A percentile compares a stretch with the other conserved stretches of the same genome.
These are phyloP conservation scores for Emmelina monodactyla DNA, from an alignment of 2,888 invertebrate genomes.

Conservation along the genomic window DNA sequence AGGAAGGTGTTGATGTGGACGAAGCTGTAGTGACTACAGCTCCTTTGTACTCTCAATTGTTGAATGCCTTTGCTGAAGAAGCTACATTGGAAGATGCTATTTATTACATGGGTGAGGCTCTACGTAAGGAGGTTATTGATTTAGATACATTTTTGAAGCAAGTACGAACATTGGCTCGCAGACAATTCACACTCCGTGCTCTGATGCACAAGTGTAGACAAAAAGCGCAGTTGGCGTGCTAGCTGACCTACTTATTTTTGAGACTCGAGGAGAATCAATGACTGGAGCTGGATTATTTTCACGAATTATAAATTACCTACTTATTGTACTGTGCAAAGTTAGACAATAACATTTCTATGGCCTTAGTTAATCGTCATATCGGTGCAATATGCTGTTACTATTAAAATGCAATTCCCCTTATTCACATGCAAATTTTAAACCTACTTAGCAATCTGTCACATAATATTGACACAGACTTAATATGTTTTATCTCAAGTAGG, in stretches of 20 bases:
- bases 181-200: slow-evolving; percentile 95
- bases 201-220: slow-evolving; percentile 97
- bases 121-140: slow-evolving; percentile 91
- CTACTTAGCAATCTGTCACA: no score
- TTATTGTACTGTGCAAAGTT: no score
- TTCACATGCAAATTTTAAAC: no score
- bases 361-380: no score
- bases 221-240: slow-evolving; percentile 86
- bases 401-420: no score
- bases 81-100: slow-evolving; percentile 98
- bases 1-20: slow-evolving; percentile 89
- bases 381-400: no score
- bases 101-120: slow-evolving; percentile 95
- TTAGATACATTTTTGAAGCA: slow-evolving; percentile 96
- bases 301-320: no score
- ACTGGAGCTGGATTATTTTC: background rate
- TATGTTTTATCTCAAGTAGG: no score
- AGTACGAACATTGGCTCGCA: slow-evolving; percentile 91
- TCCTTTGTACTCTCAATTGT: slow-evolving; percentile 93
- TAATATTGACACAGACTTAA: no score
- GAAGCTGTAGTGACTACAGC: slow-evolving; percentile 97
- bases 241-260: slow-evolving; percentile 19
- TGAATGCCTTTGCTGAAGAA: slow-evolving; percentile 96
- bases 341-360: no score
- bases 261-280: background rate